Base-by-base conservation (phyloP, 1,140 invertebrate genomes). In the Scaptodrosophila lebanonensis region DNA sequence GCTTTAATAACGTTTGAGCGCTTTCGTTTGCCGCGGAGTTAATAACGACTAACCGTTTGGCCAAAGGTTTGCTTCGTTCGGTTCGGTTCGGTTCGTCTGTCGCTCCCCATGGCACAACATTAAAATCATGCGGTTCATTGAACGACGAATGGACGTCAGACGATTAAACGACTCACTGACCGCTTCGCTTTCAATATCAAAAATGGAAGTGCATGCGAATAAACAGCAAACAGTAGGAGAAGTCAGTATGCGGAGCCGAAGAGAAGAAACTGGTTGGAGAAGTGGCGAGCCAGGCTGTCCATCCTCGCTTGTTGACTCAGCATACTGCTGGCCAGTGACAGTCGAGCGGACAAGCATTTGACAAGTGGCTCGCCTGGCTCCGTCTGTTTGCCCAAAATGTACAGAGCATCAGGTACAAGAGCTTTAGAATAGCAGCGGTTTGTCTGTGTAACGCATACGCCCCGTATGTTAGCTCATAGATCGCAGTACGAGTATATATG, bases 41-140 rank as follows among this genome's bases (percentile, higher is more conserved):
- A 66, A 66, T 66, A 66, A 66, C 61, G 52, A 52, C 43, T 52
- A 58, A 66, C 50, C 57, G 40, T 66, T 30, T 47, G 52, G 52
- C 33, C 52, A 44, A 36, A 43, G 51, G n/a, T n/a, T n/a, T n/a
- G n/a, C n/a, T n/a, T n/a, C n/a, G n/a, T n/a, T n/a, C n/a, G n/a
- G n/a, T n/a, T n/a, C n/a, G n/a, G n/a, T n/a, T n/a, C n/a, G n/a
- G n/a, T n/a, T n/a, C n/a, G n/a, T n/a, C n/a, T n/a, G n/a, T n/a
- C n/a, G n/a, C n/a, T n/a, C n/a, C n/a, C n/a, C n/a, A n/a, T n/a
- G n/a, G n/a, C n/a, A 44, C 48, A 54, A 58, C 57, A 82, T 82
- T 82, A 82, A 82, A 82, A 82, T 82, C 75, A 82, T 75, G 33
- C 75, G 62, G 70, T 82, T 82, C 70, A 82, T 75, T 82, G 66